Evolutionary conservation across 2,113 vertebrate species (phyloP), one percentile per base, ranked within the genome.

Genomic region (Willisornis vidua): DNA sequence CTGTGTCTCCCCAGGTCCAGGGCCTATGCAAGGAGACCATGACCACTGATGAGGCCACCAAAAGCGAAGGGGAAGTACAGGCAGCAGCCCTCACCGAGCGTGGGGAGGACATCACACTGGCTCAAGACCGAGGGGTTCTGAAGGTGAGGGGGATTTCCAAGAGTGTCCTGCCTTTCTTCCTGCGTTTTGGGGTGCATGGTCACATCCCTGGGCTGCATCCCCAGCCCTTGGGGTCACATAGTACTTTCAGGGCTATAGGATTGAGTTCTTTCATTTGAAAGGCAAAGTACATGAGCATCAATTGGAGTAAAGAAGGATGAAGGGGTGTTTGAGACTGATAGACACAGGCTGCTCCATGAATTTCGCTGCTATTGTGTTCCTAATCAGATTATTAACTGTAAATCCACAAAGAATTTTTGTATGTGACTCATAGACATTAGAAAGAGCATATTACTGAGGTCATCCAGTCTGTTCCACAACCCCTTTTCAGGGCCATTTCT

Each of bases 31-130:
- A 81, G 95, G 93, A 96, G 96, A 97, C 94, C 74, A 99, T 99
- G 99, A 99, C 99, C 96, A 99, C 98, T 93, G 98, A 99, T 96
- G 98, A 98, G 90, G 98, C 98, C 93, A 95, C 98, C 89, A 98
- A 97, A 72, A 97, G 98, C 15, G 98, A 98, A 71, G 98, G 97
- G 78, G 98, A 98, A 77, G 97, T 97, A 75, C 96, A 98, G 71
- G 92, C 96, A 18, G 97, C 96, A 2, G 89, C 97, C 58, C 98
- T 99, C 66, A 96, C 97, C 2, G 97, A 98, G 72, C 98, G 97
- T 3, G 99, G 99, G 62, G 97, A 98, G 57, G 99, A 99, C 94
- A 96, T 99, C 91, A 99, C 99, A 3, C 91, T 98, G 1, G 98
- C 96, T 75, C 98, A 97, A 96, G 99, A 99, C 93, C 91, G 97